Conservation (phyloP, 2,113 vertebrate genomes). For the Thalassarche chlororhynchos region DNA sequence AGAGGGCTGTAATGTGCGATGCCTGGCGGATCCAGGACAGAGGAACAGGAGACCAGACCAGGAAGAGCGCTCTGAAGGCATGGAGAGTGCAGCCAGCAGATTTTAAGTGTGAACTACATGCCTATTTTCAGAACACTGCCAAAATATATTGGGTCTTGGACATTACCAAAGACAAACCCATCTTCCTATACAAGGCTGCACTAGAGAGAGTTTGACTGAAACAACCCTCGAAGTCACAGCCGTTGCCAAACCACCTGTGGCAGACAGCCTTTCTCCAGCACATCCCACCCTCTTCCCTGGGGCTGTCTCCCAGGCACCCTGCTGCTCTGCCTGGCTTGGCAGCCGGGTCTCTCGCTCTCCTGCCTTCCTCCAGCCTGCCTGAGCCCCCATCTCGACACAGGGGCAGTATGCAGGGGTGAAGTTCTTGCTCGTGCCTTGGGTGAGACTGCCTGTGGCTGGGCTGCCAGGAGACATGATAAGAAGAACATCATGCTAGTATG, state of each 20-base stretch:
- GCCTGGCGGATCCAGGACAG: background rate
- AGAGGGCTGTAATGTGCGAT: background rate
- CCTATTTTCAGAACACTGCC: background rate
- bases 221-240: background rate
- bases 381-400: rapidly evolving
- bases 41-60: background rate
- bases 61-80: background rate
- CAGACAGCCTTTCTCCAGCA: background rate
- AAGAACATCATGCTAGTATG: background rate
- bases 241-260: background rate
- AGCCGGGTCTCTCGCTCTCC: rapidly evolving
- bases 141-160: background rate
- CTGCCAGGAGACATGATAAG: background rate
- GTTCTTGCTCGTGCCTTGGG: background rate
- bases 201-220: background rate
- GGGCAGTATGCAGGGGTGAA: no score
- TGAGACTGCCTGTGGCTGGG: background rate
- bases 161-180: background rate
- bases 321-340: background rate
- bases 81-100: background rate
- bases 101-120: background rate
- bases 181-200: background rate
- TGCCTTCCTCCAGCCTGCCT: background rate
- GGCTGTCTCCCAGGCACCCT: background rate
- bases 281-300: background rate